Evolutionary conservation across 2,888 invertebrate genomes (phyloP).

Genomic region (Thymelicus sylvestris): DNA sequence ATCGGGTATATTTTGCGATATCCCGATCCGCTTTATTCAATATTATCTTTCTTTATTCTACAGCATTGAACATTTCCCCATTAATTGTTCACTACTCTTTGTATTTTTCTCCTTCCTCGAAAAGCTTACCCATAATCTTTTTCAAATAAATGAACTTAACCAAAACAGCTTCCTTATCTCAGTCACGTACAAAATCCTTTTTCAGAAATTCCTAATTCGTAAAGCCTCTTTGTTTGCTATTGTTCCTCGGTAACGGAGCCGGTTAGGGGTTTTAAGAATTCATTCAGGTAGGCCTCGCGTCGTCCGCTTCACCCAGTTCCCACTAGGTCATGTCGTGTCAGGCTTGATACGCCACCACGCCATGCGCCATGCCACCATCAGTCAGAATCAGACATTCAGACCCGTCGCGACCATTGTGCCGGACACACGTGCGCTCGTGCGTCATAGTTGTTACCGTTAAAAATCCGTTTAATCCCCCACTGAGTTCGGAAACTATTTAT

Average conservation of each 20-base stretch:
- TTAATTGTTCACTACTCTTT: slow-evolving; percentile 7
- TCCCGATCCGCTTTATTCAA: too few relatives aligned
- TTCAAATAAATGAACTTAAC: not conserved
- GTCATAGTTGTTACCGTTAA: slow-evolving; percentile 22
- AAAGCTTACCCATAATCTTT: slow-evolving; percentile 11
- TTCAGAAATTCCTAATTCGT: slow-evolving; percentile 26
- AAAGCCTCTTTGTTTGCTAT: slow-evolving; percentile 42
- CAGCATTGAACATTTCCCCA: too few relatives aligned
- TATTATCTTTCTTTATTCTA: too few relatives aligned
- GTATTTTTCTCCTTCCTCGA: slow-evolving; percentile 13
- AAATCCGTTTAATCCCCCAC: slow-evolving; percentile 19
- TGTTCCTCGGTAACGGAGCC: slow-evolving; percentile 47
- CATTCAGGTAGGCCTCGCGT: slow-evolving; percentile 45
- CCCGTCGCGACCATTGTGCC: slow-evolving; percentile 43
- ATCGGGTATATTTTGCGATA: too few relatives aligned
- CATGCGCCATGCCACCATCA: slow-evolving; percentile 34
- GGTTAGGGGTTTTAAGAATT: slow-evolving; percentile 46
- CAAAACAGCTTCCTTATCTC: slow-evolving; percentile 18
- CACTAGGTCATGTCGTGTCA: slow-evolving; percentile 51
- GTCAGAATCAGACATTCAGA: slow-evolving; percentile 31
- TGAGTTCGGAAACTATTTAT: slow-evolving; percentile 32
- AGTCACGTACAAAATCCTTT: slow-evolving; percentile 31
- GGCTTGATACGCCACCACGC: slow-evolving; percentile 20
- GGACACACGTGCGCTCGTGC: slow-evolving; percentile 48
- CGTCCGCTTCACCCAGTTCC: slow-evolving; percentile 52